Percentiles rank a stretch among this genome's conserved stretches.
Evolutionary conservation across 2,888 invertebrate genomes (phyloP).

Genomic region (Dendrolimus houi): DNA sequence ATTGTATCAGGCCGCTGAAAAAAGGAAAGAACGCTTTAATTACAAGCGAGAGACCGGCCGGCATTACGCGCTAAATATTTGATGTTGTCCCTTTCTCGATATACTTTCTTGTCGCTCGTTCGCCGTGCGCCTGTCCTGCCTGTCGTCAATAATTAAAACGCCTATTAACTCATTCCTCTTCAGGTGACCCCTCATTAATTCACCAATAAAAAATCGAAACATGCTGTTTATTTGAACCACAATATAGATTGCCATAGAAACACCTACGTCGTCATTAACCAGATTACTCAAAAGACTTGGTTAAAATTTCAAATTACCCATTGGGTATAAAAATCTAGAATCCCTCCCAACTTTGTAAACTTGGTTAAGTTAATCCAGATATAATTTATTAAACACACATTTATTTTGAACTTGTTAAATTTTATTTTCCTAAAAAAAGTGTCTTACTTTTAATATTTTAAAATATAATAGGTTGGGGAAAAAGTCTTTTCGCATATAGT

Average conservation of each 20-base stretch:
- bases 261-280: no score
- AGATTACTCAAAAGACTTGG: no score
- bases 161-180: constrained; percentile 72
- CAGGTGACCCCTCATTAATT: constrained; percentile 62
- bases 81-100: constrained; percentile 67
- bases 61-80: constrained; percentile 73
- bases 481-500: no score
- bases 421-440: no score
- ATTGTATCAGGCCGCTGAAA: constrained; percentile 76
- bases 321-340: no score
- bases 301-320: no score
- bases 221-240: neutral
- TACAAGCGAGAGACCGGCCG: constrained; percentile 73
- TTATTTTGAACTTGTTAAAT: no score
- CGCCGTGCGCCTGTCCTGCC: constrained; percentile 29
- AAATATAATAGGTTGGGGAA: no score
- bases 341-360: no score
- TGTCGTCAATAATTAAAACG: constrained; percentile 70
- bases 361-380: no score
- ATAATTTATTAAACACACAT: no score
- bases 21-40: constrained; percentile 77
- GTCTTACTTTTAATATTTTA: no score
- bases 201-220: constrained; percentile 39
- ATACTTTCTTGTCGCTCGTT: constrained; percentile 28
- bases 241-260: neutral